Evolutionary conservation across 2,888 invertebrate genomes (phyloP).

Genomic region (Dryobota labecula): DNA sequence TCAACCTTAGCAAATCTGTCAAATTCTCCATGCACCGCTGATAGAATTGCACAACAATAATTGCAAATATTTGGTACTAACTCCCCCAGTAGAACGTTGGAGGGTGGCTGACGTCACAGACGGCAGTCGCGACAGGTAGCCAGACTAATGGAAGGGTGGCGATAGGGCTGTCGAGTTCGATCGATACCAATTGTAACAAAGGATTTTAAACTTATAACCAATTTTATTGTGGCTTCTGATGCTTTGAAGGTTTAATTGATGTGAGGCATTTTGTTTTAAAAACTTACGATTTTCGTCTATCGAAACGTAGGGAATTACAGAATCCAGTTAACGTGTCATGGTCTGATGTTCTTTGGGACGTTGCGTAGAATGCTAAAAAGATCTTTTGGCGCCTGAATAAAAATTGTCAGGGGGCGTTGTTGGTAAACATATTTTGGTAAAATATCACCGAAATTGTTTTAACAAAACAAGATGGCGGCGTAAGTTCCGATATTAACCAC

Average conservation of each 20-base stretch:
- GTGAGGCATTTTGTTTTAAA: neutral
- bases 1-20: neutral
- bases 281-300: neutral
- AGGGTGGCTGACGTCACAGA: slow-evolving; percentile 62
- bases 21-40: neutral
- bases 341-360: neutral
- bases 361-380: too few species aligned
- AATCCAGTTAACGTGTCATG: neutral
- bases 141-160: slow-evolving; percentile 67
- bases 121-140: slow-evolving; percentile 66
- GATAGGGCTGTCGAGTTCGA: slow-evolving; percentile 61
- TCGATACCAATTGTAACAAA: slow-evolving; percentile 59
- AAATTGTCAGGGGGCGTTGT: too few species aligned
- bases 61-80: slow-evolving; percentile 31
- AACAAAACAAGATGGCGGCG: too few species aligned
- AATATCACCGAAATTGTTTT: too few species aligned
- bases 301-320: neutral
- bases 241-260: neutral
- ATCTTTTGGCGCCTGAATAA: too few species aligned
- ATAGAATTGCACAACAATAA: slow-evolving; percentile 46
- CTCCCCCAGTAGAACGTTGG: slow-evolving; percentile 24
- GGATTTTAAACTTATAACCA: slow-evolving; percentile 34
- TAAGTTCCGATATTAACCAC: too few species aligned
- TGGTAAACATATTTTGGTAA: too few species aligned
- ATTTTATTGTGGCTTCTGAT: slow-evolving; percentile 11